Percentiles rank a stretch among this genome's conserved stretches.
Evolutionary conservation across 2,113 vertebrate genomes (phyloP).

Genomic region (Dasypus novemcinctus): DNA sequence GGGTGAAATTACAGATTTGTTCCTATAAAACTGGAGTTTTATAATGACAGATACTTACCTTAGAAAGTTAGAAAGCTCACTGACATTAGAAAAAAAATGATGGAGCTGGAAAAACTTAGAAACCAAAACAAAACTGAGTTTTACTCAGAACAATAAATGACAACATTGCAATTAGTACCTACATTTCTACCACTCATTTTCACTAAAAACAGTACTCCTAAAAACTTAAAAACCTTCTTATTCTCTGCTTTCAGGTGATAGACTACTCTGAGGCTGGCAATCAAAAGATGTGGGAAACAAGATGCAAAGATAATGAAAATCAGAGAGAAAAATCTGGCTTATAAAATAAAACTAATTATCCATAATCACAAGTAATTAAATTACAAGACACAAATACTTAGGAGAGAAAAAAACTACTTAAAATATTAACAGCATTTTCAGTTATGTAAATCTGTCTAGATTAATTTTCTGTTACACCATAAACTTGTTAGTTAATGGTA

Average conservation of each 20-base stretch:
- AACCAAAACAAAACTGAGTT: neutral
- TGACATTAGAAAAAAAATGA: neutral
- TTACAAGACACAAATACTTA: slow-evolving; percentile 9
- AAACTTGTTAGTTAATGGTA: neutral
- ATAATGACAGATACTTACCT: neutral
- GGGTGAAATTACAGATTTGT: neutral
- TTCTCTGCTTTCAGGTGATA: neutral
- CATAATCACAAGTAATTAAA: neutral
- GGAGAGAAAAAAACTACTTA: neutral
- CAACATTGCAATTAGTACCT: neutral
- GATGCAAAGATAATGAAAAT: neutral
- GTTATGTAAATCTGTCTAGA: neutral
- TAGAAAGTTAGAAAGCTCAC: neutral
- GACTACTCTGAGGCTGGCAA: neutral
- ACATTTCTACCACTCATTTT: neutral
- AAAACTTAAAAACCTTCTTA: neutral
- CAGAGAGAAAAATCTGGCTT: neutral
- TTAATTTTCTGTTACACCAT: neutral
- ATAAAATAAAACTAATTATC: slow-evolving; percentile 23
- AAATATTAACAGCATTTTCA: slow-evolving; percentile 16
- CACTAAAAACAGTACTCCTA: neutral
- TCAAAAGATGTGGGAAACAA: neutral
- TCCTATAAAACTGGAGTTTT: neutral
- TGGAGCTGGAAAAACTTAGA: neutral
- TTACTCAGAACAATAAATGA: neutral